Evolutionary conservation across 2,113 vertebrate species (phyloP), one percentile per base, ranked within the genome.

Genomic region (Nycticebus coucang): DNA sequence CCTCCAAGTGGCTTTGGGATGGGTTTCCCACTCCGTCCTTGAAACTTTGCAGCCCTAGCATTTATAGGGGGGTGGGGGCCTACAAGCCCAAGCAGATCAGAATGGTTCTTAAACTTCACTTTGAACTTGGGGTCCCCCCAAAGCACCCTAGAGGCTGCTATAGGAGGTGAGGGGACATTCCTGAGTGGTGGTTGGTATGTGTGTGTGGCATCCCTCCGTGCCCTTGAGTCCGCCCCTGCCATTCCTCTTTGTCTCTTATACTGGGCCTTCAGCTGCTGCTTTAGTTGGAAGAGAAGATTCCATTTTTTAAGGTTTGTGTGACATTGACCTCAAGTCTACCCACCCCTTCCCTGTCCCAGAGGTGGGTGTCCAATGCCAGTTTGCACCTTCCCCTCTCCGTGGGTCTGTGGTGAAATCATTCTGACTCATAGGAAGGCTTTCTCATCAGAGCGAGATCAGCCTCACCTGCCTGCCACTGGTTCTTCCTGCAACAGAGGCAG

Each of bases 121-220:
- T 30, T 33, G 37, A 80, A 59, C 45, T 66, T 35, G 55, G 71
- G 15, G n/a, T 45, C 35, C 71, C 45, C 41, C 17, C 1, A 30
- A 68, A 33, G 72, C 66, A 45, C 66, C 45, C 57, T 15, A 33
- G 84, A 24, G 33, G 53, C 53, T 62, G 68, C 83, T 41, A 0
- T 59, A 8, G 35, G 30, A 9, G 59, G 57, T 21, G n/a, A 11
- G 0, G 18, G 82, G 64, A 1, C 2, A 0, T 21, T 55, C 1
- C 28, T 13, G 62, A 22, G 19, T 18, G 7, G 35, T 21, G 2
- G 3, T 1, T 37, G 69, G 35, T 72, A 21, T 14, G n/a, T 17
- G 68, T 69, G 50, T 30, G 37, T 0, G n/a, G 17, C 18, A 11
- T 2, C 57, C 35, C 35, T 30, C 18, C 45, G 0, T 7, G 21